Percentiles rank a stretch among this genome's conserved stretches.
phyloP scores from a whole-genome alignment of 1,140 invertebrate species.

The Acromyrmex echinatior region DNA sequence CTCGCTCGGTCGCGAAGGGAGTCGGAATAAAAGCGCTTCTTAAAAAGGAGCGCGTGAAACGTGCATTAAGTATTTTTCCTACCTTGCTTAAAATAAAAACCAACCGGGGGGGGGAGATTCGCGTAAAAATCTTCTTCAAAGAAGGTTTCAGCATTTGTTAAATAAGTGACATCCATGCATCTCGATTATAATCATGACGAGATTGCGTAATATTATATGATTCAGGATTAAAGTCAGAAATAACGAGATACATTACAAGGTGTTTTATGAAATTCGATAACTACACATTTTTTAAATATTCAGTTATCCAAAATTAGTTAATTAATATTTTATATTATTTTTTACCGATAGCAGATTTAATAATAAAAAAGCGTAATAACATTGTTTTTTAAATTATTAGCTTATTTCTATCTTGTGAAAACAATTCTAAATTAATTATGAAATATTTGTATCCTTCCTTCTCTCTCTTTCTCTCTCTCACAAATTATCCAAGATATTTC shows the following conservation, averaged over 20 bases:
- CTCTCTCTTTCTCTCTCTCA: too few relatives aligned
- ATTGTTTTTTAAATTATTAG: neutral
- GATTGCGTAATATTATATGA: neutral
- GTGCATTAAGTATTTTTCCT: slow-evolving; percentile 54
- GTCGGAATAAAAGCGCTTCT: slow-evolving; percentile 40
- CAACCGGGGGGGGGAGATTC: neutral
- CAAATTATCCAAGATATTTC: neutral
- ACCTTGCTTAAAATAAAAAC: slow-evolving; percentile 27
- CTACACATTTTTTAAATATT: neutral
- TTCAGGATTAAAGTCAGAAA: neutral
- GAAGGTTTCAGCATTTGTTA: neutral
- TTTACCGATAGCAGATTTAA: neutral
- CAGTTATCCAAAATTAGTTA: neutral
- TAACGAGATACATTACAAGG: neutral
- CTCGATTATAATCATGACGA: neutral
- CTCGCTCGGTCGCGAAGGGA: slow-evolving; percentile 53
- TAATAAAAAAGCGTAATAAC: neutral
- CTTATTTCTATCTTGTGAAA: neutral
- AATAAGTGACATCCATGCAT: neutral
- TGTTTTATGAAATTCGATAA: neutral
- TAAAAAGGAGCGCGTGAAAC: slow-evolving; percentile 41
- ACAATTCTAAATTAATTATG: neutral
- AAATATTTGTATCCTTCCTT: neutral
- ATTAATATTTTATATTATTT: neutral
- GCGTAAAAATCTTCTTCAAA: neutral